These are phyloP conservation scores for Malachius bipustulatus DNA, from an alignment of 2,888 invertebrate genomes.

Conservation along the genomic window DNA sequence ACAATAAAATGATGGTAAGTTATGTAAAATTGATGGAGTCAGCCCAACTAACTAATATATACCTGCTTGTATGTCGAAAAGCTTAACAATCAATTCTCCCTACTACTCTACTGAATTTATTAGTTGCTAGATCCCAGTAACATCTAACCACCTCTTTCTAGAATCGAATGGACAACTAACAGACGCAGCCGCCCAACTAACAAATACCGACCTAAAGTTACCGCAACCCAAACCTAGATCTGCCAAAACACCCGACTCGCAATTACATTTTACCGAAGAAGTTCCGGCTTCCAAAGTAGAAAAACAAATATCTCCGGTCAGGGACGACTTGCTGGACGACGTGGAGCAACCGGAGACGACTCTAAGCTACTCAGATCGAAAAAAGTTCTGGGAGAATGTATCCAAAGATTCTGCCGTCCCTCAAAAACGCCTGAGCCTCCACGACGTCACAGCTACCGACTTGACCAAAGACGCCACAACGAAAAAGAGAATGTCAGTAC, in stretches of 20 bases:
- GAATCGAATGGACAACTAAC: conserved; percentile 34
- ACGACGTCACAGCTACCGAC: conserved; percentile 25
- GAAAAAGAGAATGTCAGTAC: conserved; percentile 31
- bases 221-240: conserved; percentile 42
- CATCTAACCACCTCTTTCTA: conserved; percentile 37
- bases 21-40: conserved; percentile 20
- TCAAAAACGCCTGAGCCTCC: conserved; percentile 30
- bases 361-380: conserved; percentile 38
- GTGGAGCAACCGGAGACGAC: conserved; percentile 26
- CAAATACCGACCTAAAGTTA: conserved; percentile 31
- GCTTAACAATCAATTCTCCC: conserved; percentile 15
- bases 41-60: conserved; percentile 16
- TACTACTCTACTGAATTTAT: conserved; percentile 18
- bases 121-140: conserved; percentile 36
- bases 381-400: conserved; percentile 42
- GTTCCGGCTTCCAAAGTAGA: conserved; percentile 19
- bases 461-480: conserved; percentile 23
- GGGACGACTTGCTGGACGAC: conserved; percentile 28
- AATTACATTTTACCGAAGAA: conserved; percentile 20
- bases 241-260: conserved; percentile 24
- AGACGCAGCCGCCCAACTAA: conserved; percentile 31
- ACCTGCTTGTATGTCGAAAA: conserved; percentile 25
- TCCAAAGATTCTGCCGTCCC: conserved; percentile 26
- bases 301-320: conserved; percentile 28
- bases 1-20: conserved; percentile 7